Conservation (phyloP, 2,888 invertebrate genomes). For the Lamellibrachia columna region DNA sequence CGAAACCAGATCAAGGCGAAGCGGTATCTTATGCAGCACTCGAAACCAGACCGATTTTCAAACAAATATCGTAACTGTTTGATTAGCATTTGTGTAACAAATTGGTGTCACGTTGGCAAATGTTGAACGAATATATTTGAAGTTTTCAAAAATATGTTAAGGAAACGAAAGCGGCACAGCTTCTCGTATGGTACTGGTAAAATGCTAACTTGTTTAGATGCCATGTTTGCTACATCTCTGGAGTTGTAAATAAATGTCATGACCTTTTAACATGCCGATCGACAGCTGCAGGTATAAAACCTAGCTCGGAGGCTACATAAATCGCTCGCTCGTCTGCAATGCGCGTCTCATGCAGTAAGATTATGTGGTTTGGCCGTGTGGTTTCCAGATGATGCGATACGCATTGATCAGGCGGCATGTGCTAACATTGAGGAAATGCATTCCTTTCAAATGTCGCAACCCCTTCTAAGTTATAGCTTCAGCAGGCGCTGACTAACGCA, state of each 20-base stretch:
- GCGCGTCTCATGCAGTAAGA: background rate
- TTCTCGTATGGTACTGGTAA: background rate
- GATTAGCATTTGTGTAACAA: background rate
- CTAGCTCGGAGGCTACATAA: background rate
- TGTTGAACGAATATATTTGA: background rate
- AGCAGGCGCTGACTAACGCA: slow-evolving; percentile 9
- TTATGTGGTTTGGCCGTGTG: background rate
- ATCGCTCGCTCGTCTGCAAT: background rate
- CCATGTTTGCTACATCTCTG: background rate
- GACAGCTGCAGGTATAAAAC: background rate
- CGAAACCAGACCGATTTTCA: background rate
- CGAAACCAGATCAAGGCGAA: background rate
- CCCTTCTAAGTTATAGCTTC: background rate
- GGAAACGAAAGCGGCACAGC: background rate
- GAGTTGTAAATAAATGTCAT: background rate
- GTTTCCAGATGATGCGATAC: slow-evolving; percentile 16
- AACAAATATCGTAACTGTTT: background rate
- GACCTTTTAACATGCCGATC: background rate
- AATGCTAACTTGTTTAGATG: background rate
- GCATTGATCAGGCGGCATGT: background rate
- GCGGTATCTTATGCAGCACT: background rate
- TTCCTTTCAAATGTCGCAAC: slow-evolving; percentile 6
- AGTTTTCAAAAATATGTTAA: background rate
- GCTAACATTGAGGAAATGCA: background rate
- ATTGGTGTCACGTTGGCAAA: background rate